Percentiles rank a stretch among this genome's conserved stretches.
These are phyloP conservation scores for Rhorus exstirpatorius DNA, from an alignment of 2,888 invertebrate species.

Conservation along the genomic window DNA sequence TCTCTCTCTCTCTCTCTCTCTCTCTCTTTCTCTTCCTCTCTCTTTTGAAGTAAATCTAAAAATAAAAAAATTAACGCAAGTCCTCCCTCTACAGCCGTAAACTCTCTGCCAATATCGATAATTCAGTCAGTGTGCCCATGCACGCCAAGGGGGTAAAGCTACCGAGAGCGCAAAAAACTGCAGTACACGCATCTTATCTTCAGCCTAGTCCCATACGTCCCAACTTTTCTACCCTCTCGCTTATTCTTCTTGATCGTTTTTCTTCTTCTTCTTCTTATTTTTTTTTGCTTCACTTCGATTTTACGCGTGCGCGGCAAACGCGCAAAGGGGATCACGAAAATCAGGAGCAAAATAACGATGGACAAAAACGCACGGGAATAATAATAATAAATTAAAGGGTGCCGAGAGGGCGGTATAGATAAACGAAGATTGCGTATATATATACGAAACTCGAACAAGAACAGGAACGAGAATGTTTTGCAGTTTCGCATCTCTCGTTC, in stretches of 20 bases:
- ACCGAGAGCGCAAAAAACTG: slow-evolving; percentile 69
- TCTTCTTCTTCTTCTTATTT: slow-evolving; percentile 14
- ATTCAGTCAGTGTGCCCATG: slow-evolving; percentile 76
- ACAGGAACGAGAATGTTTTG: slow-evolving; percentile 23
- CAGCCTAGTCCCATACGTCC: slow-evolving; percentile 39
- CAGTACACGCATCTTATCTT: slow-evolving; percentile 56
- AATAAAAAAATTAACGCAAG: slow-evolving; percentile 29
- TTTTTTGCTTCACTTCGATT: neutral
- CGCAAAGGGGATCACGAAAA: slow-evolving; percentile 18
- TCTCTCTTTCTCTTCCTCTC: neutral
- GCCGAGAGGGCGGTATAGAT: neutral
- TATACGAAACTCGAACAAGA: slow-evolving; percentile 27
- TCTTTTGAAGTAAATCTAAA: neutral
- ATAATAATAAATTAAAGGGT: slow-evolving; percentile 52
- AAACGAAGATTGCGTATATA: slow-evolving; percentile 10
- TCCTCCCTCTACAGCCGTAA: slow-evolving; percentile 29
- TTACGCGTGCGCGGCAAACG: slow-evolving; percentile 25
- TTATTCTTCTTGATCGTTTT: slow-evolving; percentile 34
- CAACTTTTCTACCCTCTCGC: slow-evolving; percentile 36
- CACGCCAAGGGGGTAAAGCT: slow-evolving; percentile 76
- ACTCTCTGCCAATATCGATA: slow-evolving; percentile 83
- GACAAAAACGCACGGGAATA: slow-evolving; percentile 40
- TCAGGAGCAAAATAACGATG: slow-evolving; percentile 33
- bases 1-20: neutral
- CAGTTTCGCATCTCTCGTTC: slow-evolving; percentile 19